phyloP scores from a whole-genome alignment of 2,113 vertebrate genomes.

The Xenopus laevis region DNA sequence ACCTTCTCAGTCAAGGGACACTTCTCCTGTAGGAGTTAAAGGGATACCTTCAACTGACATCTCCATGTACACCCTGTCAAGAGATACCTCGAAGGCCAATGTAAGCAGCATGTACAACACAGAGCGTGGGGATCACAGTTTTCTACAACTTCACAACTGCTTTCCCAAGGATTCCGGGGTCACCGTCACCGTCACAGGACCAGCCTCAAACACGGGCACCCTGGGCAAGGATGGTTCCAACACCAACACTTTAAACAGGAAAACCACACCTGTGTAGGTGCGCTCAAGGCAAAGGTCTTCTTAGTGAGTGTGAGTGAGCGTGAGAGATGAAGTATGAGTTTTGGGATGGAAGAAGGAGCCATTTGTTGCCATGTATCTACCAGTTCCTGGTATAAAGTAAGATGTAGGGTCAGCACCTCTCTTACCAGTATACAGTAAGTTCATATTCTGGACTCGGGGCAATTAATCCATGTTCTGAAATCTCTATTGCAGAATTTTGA shows the following conservation, averaged over 20 bases:
- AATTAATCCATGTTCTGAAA: conserved; percentile 9
- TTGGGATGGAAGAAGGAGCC: conserved; percentile 43
- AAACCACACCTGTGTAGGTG: conserved; percentile 79
- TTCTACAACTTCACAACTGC: conserved; percentile 88
- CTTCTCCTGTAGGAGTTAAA: conserved; percentile 74
- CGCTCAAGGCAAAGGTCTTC: conserved; percentile 44
- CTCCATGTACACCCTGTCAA: conserved; percentile 83
- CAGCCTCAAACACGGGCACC: conserved; percentile 63
- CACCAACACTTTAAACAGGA: conserved; percentile 86
- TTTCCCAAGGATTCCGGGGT: conserved; percentile 83
- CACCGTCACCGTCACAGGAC: conserved; percentile 71
- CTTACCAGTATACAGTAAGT: conserved; percentile 18
- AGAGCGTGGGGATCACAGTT: conserved; percentile 69
- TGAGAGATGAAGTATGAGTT: conserved; percentile 26
- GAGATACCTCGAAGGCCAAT: conserved; percentile 65
- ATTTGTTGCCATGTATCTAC: conserved; percentile 41
- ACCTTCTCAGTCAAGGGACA: conserved; percentile 81
- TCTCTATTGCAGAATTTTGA: conserved; percentile 34
- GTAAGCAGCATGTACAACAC: conserved; percentile 51
- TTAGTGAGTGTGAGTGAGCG: conserved; percentile 13
- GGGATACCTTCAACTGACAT: conserved; percentile 79
- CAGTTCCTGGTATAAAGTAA: conserved; percentile 32
- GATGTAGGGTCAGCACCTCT: conserved; percentile 18
- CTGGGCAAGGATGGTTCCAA: conserved; percentile 73
- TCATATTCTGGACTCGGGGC: conserved; percentile 21